These are phyloP conservation scores for Pilophorus perplexus DNA, from an alignment of 2,888 invertebrate species.

Conservation along the genomic window DNA sequence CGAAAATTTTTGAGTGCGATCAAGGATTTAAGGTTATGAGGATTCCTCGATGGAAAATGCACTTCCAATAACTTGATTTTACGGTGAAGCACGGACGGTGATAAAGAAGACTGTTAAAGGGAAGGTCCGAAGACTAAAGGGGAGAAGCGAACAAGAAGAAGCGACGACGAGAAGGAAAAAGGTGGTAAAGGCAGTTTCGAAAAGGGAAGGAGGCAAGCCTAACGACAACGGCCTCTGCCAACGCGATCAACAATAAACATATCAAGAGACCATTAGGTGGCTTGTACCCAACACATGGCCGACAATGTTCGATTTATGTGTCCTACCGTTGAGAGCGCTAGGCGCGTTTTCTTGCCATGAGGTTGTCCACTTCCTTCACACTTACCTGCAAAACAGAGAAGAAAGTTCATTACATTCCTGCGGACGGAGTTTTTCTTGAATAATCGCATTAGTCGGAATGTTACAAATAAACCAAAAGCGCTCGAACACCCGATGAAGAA, in stretches of 20 bases:
- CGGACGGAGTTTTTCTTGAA: not conserved
- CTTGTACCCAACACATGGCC: constrained; percentile 41
- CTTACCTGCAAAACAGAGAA: constrained; percentile 20
- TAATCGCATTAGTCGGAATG: not conserved
- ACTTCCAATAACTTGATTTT: too few species aligned
- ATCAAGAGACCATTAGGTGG: constrained; percentile 42
- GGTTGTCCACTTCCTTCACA: constrained; percentile 15
- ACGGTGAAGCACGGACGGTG: too few species aligned
- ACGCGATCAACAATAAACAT: constrained; percentile 42
- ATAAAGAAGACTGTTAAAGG: too few species aligned
- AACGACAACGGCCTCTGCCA: constrained; percentile 34
- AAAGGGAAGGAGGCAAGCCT: constrained; percentile 15
- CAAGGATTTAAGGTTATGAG: too few species aligned
- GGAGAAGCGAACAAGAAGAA: constrained; percentile 13
- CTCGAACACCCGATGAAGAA: too few species aligned
- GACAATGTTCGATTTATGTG: constrained; percentile 43
- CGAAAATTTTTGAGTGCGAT: too few species aligned
- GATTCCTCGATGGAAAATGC: too few species aligned
- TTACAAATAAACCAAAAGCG: too few species aligned
- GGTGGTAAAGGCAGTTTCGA: not conserved
- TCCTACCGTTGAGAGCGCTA: constrained; percentile 22
- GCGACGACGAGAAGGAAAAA: not conserved
- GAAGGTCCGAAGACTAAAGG: too few species aligned
- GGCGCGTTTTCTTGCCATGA: not conserved
- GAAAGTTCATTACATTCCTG: constrained; percentile 4